Base-by-base conservation (phyloP, 2,888 invertebrate genomes). In the Caenorhabditis sp. region DNA sequence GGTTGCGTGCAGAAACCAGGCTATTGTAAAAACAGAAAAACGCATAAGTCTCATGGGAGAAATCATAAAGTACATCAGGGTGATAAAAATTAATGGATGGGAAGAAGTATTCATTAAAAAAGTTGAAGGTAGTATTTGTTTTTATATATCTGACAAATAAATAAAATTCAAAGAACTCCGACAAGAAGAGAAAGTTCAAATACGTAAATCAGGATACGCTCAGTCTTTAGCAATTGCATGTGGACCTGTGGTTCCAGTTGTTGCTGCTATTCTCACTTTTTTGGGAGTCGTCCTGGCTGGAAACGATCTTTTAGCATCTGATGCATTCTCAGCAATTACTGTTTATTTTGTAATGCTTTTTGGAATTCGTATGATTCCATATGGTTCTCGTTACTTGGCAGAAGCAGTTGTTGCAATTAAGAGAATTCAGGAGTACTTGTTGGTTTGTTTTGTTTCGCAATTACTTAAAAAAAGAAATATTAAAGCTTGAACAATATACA, bases 1-100 rank as follows among this genome's bases (percentile, higher is more conserved):
- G 88, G 89, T 92, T 15, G 78, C 87, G 28, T 90, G 87, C 74
- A 72, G 91, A 61, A 87, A 87, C 50, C 44, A 60, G 18, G 91
- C 91, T 6, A 90, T 91, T 62, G 76, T 85, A 18, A 87, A 90
- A 61, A 91, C 91, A 1, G 91, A 91, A 61, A 80, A 86, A 24
- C 74, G 91, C 60, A 89, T 90, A 18, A 84, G 88, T 53, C 65
- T 84, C 28, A 94, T 94, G 91, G 93, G 93, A 65, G 94, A 94
- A 88, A 92, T 94, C 15, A 91, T 94, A 15, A 93, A 93, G 32
- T 93, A 93, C 87, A 94, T 94, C 53, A 94, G 94, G 88, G 91
- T 94, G 26, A 94, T 95, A 76, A 95, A 95, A 92, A 94, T 95
- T 93, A 94, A 94, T 90, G 94, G 94, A 0, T 94, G 94, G 94